These are phyloP conservation scores for Drosophila anomalipes DNA, from an alignment of 2,888 invertebrate species.

Conservation along the genomic window DNA sequence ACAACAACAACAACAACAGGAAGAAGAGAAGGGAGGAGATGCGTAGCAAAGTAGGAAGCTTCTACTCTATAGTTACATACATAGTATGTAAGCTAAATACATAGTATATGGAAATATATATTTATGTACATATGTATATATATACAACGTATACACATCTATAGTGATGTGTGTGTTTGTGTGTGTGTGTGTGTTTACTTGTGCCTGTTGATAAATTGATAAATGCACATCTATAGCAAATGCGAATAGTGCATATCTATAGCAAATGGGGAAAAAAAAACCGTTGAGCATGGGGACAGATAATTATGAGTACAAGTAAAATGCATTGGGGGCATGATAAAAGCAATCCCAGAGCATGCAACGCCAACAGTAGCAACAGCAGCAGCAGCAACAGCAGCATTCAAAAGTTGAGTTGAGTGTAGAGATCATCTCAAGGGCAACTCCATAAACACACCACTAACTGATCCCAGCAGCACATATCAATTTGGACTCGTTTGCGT, in stretches of 20 bases:
- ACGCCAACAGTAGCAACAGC: constrained; percentile 2
- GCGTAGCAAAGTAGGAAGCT: constrained; percentile 14
- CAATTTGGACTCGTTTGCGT: constrained; percentile 48
- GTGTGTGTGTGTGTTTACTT: constrained; percentile 19
- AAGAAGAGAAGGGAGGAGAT: not conserved
- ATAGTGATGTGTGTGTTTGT: not conserved
- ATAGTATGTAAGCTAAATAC: no score
- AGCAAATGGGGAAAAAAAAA: constrained; percentile 3
- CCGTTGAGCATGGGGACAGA: constrained; percentile 67
- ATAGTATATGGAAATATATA: not conserved
- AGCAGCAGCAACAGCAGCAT: constrained; percentile 22
- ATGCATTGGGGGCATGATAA: constrained; percentile 37
- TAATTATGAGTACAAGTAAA: constrained; percentile 44
- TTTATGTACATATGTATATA: not conserved
- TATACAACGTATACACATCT: not conserved
- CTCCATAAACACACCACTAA: constrained; percentile 15
- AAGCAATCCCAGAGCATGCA: constrained; percentile 11
- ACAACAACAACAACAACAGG: constrained; percentile 7
- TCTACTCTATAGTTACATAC: constrained; percentile 7
- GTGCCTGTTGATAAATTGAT: constrained; percentile 54
- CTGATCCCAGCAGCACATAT: constrained; percentile 29
- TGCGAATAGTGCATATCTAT: constrained; percentile 29
- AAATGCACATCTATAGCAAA: constrained; percentile 35
- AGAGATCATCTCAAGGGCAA: constrained; percentile 59
- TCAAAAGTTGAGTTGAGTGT: constrained; percentile 24